Evolutionary conservation across 2,113 vertebrate species (phyloP).

Genomic region (Ctenodactylus gundi): DNA sequence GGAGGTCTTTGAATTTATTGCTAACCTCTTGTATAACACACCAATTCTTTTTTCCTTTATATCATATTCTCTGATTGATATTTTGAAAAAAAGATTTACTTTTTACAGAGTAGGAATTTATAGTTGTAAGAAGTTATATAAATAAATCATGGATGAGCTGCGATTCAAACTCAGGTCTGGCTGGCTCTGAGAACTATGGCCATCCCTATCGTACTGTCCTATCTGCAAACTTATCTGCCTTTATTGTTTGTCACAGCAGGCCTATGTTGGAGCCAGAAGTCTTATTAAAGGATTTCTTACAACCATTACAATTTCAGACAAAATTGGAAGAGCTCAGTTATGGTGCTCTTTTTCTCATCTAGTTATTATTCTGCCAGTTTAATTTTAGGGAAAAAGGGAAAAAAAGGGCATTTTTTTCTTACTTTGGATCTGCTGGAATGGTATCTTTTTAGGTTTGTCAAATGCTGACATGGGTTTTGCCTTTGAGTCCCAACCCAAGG

Average conservation of each 20-base stretch:
- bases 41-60: not conserved
- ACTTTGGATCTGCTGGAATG: not conserved
- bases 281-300: not conserved
- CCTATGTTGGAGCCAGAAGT: not conserved
- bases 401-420: not conserved
- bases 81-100: not conserved
- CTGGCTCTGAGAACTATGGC: not conserved
- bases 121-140: not conserved
- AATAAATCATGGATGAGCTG: not conserved
- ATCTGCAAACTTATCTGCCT: not conserved
- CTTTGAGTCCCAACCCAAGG: slow-evolving; percentile 33
- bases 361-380: slow-evolving; percentile 7
- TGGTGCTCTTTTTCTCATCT: not conserved
- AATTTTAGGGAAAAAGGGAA: slow-evolving; percentile 23
- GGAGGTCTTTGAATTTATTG: not conserved
- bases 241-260: not conserved
- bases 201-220: not conserved
- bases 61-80: not conserved
- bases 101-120: slow-evolving; percentile 31
- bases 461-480: slow-evolving; percentile 36
- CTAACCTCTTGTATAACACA: not conserved
- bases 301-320: not conserved
- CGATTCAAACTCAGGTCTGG: not conserved
- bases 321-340: not conserved
- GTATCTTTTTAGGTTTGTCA: slow-evolving; percentile 35